Evolutionary conservation across 2,888 invertebrate species (phyloP).

Genomic region (Standfussiana lucernea): DNA sequence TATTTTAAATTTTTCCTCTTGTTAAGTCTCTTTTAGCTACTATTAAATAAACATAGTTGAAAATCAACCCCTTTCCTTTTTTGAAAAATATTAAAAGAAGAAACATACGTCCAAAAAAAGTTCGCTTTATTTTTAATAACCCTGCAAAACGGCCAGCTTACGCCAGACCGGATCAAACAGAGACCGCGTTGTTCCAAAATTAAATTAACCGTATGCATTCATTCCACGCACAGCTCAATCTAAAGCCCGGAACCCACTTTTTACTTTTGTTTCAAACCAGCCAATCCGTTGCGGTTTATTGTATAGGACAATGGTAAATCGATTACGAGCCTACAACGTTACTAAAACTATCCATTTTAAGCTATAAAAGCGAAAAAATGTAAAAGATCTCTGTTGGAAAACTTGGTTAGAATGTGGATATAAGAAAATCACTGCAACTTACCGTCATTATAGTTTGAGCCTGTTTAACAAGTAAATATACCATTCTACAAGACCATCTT

Average conservation of each 20-base stretch:
- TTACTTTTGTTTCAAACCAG: constrained; percentile 60
- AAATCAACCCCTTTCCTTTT: not conserved
- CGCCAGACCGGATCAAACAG: constrained; percentile 60
- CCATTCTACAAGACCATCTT: not conserved
- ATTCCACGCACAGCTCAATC: constrained; percentile 73
- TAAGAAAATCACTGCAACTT: not conserved
- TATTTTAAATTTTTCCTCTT: not conserved
- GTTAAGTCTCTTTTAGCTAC: not conserved
- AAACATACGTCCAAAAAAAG: not conserved
- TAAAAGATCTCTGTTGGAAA: not conserved
- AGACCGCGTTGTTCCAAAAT: constrained; percentile 75
- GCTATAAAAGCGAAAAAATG: not conserved
- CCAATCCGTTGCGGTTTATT: constrained; percentile 55
- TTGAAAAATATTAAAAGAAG: not conserved
- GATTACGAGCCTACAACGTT: constrained; percentile 21
- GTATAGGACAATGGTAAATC: constrained; percentile 42
- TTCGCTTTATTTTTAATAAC: constrained; percentile 28
- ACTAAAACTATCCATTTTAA: not conserved
- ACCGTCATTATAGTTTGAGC: not conserved
- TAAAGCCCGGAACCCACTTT: constrained; percentile 54
- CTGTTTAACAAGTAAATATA: not conserved
- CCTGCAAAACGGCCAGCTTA: constrained; percentile 30
- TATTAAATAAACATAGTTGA: not conserved
- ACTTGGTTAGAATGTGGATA: not conserved
- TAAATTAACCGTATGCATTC: constrained; percentile 80